Evolutionary conservation across 2,797 vertebrate genomes (phyloP), one percentile per base, ranked within the genome.

Genomic region (Chloroceryle amazona): DNA sequence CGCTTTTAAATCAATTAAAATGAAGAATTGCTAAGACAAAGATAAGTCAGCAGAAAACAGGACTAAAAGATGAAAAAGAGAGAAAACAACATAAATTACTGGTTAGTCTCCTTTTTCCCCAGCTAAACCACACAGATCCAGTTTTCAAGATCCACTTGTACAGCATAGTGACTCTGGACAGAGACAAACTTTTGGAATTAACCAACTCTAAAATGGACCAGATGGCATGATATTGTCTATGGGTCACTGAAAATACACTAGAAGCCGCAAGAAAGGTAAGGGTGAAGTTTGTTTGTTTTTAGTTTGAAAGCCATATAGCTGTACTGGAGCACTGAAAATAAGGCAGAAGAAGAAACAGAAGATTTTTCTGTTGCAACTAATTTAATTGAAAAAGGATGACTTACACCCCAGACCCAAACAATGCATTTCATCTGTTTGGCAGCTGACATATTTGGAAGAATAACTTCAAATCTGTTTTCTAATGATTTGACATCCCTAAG

Each of bases 361-460:
- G 83, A 73, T 46, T 87, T 26, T 63, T 81, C 75, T 70, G 51
- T 31, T 91, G 46, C 33, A 83, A 76, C 31, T 81, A 47, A 86
- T 81, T 75, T 86, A 96, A 95, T 67, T 92, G 41, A 86, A 90
- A 92, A 91, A 80, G 44, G 51, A 70, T 84, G 81, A 80, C 46
- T 89, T 47, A 37, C 35, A 37, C 35, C 35, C 14, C 16, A 1
- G 3, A 52, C 11, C 55, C 65, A 79, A 71, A 74, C 55, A 88
- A 88, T 12, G 42, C 28, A 62, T 67, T 94, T 94, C 81, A 96
- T 96, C 62, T 91, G 93, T 93, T 62, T 81, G 66, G 55, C 91
- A 97, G 68, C 83, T 89, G 78, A 68, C 33, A 33, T 46, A 79
- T 84, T 90, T 96, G 63, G 86, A 95, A 92, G 55, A 78, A 17